Base-by-base conservation (phyloP, 1,140 invertebrate species). In the Heterodera schachtii region DNA sequence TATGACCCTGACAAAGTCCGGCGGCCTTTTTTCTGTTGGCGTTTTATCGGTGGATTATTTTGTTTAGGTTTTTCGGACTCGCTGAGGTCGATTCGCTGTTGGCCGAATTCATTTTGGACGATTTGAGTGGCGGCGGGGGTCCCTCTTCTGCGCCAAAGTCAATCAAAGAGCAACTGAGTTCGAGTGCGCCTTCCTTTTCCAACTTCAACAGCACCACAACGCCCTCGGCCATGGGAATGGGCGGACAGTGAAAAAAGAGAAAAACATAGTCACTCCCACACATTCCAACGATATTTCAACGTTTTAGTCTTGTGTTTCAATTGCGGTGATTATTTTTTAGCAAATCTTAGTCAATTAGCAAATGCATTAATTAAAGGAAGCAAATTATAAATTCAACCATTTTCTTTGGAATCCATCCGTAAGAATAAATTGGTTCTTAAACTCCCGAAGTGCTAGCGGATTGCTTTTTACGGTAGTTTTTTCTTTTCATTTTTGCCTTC, bases 51-150 rank as follows among this genome's bases (percentile, higher is more conserved):
- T 13, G 4, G 13, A 41, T 67, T 73, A 9, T 31, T n/a, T 41
- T 79, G 21, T 60, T 46, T 43, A 81, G 81, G 57, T 89, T 89
- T 76, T 89, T 89, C 75, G 88, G 88, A 41, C 77, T 89, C n/a
- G 88, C 88, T 13, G 88, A 89, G 84, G 88, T 89, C 16, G 86
- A 88, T 67, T 86, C 84, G 6, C 52, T 88, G 41, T 67, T 88
- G 9, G 82, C 87, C n/a, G 88, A 90, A 60, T 89, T 89, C 76
- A 89, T 89, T 79, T 80, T 89, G 11, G 88, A 89, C 73, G 88
- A 89, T 75, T 52, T 87, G 71, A 86, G 67, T 31, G 86, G 87
- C 31, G 86, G 87, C 47, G 81, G 76, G 21, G 71, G 60, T 13
- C 64, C 43, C 41, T 82, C 21, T 41, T 73, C 82, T 13, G 84